Evolutionary conservation across 2,888 invertebrate species (phyloP).

Genomic region (Alentia gelatinosa): DNA sequence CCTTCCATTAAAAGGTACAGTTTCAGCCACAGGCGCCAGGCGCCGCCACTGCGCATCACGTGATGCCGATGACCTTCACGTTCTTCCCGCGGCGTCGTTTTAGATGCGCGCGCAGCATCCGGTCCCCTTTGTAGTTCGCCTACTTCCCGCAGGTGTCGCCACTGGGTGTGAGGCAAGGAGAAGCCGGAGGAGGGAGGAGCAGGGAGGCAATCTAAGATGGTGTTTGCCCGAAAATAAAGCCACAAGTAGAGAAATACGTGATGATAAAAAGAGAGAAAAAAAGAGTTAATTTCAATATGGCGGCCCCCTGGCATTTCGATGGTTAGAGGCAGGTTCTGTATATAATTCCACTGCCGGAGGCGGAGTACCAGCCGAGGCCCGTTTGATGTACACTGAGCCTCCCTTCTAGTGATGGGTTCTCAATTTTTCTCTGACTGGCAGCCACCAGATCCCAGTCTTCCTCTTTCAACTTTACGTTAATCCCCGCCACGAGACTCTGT

Average conservation of each 20-base stretch:
- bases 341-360: background rate
- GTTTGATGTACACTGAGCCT: background rate
- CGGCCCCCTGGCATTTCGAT: background rate
- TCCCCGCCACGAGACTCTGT: no score
- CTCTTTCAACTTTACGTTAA: background rate
- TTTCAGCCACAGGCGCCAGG: no score
- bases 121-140: background rate
- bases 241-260: background rate
- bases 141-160: background rate
- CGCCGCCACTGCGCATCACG: no score
- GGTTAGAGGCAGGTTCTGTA: background rate
- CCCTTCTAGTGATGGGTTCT: background rate
- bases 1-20: no score
- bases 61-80: no score
- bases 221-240: background rate
- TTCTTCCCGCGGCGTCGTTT: background rate
- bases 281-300: slow-evolving; percentile 10
- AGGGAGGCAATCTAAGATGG: background rate
- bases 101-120: background rate
- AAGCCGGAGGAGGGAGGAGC: no score
- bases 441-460: no score
- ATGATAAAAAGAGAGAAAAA: background rate
- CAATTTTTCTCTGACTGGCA: no score
- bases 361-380: background rate
- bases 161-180: background rate